Percentiles rank a stretch among this genome's conserved stretches.
These are phyloP conservation scores for Trichacis sp. DNA, from an alignment of 2,888 invertebrate species.

Conservation along the genomic window DNA sequence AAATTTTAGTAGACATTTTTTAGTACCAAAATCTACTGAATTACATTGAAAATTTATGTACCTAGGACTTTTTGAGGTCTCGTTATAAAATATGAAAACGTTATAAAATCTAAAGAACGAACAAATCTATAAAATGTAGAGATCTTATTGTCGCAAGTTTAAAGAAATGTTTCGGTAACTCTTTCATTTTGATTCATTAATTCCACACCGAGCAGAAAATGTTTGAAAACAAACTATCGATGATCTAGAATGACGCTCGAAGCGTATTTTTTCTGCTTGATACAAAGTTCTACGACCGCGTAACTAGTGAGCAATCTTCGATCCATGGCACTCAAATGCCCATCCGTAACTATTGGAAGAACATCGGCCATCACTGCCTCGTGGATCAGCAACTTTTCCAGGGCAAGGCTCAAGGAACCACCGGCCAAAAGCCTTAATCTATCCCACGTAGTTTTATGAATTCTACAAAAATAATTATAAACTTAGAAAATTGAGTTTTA, in stretches of 20 bases:
- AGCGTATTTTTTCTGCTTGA: slow-evolving; percentile 67
- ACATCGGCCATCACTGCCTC: slow-evolving; percentile 71
- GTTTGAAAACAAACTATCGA: slow-evolving; percentile 7
- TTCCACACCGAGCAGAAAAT: no score
- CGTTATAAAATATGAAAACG: no score
- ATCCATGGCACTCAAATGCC: slow-evolving; percentile 83
- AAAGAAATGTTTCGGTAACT: background rate
- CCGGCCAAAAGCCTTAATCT: slow-evolving; percentile 79
- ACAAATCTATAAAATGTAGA: background rate
- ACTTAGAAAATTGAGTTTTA: no score
- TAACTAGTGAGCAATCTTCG: slow-evolving; percentile 80
- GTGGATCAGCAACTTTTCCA: slow-evolving; percentile 68
- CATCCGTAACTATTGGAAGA: slow-evolving; percentile 76
- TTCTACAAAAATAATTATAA: slow-evolving; percentile 35
- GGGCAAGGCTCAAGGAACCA: slow-evolving; percentile 76
- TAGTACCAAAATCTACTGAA: no score
- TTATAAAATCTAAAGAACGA: background rate
- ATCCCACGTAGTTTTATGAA: slow-evolving; percentile 80
- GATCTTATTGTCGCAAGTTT: background rate
- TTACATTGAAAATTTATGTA: no score
- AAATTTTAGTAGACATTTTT: no score
- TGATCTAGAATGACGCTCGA: slow-evolving; percentile 57
- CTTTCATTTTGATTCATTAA: background rate
- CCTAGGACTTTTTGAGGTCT: no score
- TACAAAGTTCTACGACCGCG: slow-evolving; percentile 83